These are phyloP conservation scores for Piprites chloris DNA, from an alignment of 2,113 vertebrate species.

Conservation along the genomic window DNA sequence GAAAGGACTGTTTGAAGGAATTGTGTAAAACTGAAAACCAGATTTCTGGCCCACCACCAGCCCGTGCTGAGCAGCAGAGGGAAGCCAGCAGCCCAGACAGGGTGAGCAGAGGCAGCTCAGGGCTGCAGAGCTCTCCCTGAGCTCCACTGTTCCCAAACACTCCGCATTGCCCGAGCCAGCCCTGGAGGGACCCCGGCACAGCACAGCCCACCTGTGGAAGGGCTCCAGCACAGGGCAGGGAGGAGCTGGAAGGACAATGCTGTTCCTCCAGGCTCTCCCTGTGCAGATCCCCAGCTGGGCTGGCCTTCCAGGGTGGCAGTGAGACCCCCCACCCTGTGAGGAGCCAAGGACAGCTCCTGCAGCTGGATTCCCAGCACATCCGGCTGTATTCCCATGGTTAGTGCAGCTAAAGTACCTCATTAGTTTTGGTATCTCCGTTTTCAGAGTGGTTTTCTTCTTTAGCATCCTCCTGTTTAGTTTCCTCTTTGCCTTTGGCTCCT, in stretches of 20 bases:
- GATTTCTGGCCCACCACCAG: conserved; percentile 30
- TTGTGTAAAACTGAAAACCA: conserved; percentile 9
- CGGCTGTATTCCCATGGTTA: background rate
- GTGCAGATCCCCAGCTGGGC: background rate
- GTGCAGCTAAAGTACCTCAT: conserved; percentile 76
- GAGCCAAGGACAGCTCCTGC: background rate
- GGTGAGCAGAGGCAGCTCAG: background rate
- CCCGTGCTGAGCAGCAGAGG: conserved; percentile 13
- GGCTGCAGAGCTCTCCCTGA: background rate
- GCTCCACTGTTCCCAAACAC: background rate
- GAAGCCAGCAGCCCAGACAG: background rate
- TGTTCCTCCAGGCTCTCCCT: background rate
- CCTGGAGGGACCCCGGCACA: background rate
- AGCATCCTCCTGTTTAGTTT: conserved; percentile 80
- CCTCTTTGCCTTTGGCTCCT: conserved; percentile 79
- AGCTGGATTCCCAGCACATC: background rate
- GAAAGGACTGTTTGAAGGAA: background rate
- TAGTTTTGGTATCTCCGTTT: conserved; percentile 91
- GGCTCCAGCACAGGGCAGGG: background rate
- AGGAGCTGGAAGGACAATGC: background rate
- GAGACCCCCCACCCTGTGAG: background rate
- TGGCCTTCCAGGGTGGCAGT: background rate
- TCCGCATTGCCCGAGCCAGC: background rate
- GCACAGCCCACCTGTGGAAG: background rate
- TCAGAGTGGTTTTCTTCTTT: conserved; percentile 92